Conservation (phyloP, 2,888 invertebrate genomes). For the Villa cingulata region DNA sequence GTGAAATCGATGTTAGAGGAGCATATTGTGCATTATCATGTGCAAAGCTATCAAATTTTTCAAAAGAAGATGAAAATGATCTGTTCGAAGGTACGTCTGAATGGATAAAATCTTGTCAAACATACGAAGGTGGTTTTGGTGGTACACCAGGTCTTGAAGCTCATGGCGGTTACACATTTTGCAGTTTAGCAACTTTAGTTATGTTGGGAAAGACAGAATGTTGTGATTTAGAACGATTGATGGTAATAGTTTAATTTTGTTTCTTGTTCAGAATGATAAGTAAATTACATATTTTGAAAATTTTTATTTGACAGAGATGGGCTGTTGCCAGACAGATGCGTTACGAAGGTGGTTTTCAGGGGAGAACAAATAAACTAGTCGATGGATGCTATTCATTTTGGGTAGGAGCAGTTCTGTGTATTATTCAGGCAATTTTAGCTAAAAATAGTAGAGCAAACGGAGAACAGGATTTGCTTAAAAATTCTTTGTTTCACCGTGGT, state of each 20-base stretch:
- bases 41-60: conserved; percentile 54
- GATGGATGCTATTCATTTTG: conserved; percentile 99
- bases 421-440: conserved; percentile 61
- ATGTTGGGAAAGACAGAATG: conserved; percentile 62
- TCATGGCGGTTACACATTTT: conserved; percentile 98
- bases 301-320: conserved; percentile 54
- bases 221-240: conserved; percentile 60
- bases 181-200: conserved; percentile 82
- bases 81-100: conserved; percentile 77
- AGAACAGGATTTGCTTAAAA: conserved; percentile 18
- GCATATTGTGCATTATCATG: conserved; percentile 93
- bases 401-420: conserved; percentile 88
- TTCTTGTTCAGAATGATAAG: no score
- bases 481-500: conserved; percentile 58
- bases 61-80: conserved; percentile 59
- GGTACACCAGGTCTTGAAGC: conserved; percentile 92
- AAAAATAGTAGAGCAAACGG: conserved; percentile 32
- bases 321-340: conserved; percentile 80
- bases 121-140: conserved; percentile 97
- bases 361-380: conserved; percentile 94
- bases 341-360: conserved; percentile 93
- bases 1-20: conserved; percentile 88
- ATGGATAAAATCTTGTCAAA: conserved; percentile 92
- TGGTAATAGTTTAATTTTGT: conserved; percentile 36
- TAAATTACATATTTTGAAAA: no score